Evolutionary conservation across 2,797 vertebrate species (phyloP).

Genomic region (Trachurus trachurus): DNA sequence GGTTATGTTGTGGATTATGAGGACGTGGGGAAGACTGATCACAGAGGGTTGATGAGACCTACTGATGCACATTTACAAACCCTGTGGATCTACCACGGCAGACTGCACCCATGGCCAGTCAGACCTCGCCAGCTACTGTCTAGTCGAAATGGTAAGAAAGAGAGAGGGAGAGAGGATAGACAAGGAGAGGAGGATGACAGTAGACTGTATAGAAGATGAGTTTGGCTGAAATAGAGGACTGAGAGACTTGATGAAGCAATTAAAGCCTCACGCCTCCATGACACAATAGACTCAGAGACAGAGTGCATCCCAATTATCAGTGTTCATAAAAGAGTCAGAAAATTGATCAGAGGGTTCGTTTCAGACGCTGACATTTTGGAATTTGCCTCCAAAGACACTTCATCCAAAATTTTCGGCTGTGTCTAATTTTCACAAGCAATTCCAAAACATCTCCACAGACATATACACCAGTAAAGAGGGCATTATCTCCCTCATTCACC

Average conservation of each 20-base stretch:
- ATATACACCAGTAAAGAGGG: not conserved
- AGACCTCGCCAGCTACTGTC: conserved; percentile 6
- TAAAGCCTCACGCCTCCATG: conserved; percentile 23
- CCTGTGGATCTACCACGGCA: conserved; percentile 20
- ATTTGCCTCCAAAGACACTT: conserved; percentile 9
- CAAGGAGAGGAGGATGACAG: conserved; percentile 1
- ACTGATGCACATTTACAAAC: conserved; percentile 23
- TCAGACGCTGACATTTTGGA: conserved; percentile 15
- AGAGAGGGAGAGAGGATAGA: not conserved
- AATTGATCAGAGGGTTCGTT: conserved; percentile 21
- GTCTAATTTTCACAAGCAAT: not conserved
- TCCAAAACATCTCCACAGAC: not conserved
- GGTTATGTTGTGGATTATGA: conserved; percentile 46
- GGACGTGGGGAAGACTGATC: conserved; percentile 40
- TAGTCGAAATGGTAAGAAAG: conserved; percentile 17
- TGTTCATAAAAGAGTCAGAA: conserved; percentile 27
- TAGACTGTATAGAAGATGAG: not conserved
- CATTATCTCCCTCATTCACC: not conserved
- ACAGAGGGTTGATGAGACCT: conserved; percentile 42
- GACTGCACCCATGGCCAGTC: not conserved
- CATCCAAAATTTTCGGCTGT: not conserved
- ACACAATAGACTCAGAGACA: conserved; percentile 20
- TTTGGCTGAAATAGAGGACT: conserved; percentile 15
- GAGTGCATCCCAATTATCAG: conserved; percentile 24
- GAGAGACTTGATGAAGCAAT: conserved; percentile 36